Base-by-base conservation (phyloP, 2,113 vertebrate genomes). In the Heteronetta atricapilla region DNA sequence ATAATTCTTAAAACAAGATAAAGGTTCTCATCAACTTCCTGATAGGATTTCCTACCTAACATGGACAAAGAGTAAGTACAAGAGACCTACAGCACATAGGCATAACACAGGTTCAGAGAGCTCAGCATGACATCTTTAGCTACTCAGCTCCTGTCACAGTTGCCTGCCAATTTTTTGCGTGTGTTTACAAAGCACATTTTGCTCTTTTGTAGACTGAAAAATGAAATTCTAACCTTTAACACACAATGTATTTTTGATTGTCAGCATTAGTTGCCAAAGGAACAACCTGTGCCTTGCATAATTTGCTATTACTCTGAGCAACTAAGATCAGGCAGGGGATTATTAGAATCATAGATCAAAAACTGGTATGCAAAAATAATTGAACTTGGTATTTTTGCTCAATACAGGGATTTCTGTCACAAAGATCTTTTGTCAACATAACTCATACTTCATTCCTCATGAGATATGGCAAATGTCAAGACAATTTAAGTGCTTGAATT, bases 261-360 rank as follows among this genome's bases (percentile, higher is more conserved):
- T 60, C 40, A 63, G 29, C 0, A 0, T 86, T 91, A 73, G 11
- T 19, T 91, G 52, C n/a, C 63, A 67, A 42, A 91, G 59, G 48
- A 86, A 59, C 28, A 55, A 74, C n/a, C 22, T 80, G 25, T 70
- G 55, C 40, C 15, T 88, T 89, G 38, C 50, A 46, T 62, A 91
- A 83, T 86, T 23, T 82, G 44, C 59, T 62, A 21, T 91, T 93
- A 74, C 44, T 55, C 59, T 83, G 52, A 88, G 55, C 19, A 91
- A 4, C 12, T 34, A 36, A 69, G 33, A 92, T 66, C 79, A 69
- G 55, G 34, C 19, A 82, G 60, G 6, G 8, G 8, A 33, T 74
- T 42, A 66, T 82, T 86, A 82, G 59, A 94, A 80, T 73, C 82
- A 82, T 50, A 86, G 52, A 94, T 82, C 82, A 89, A 91, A 93